Percentiles rank a stretch among this genome's conserved stretches.
Evolutionary conservation across 2,797 vertebrate species (phyloP).

Genomic region (Cirrhinus molitorella): DNA sequence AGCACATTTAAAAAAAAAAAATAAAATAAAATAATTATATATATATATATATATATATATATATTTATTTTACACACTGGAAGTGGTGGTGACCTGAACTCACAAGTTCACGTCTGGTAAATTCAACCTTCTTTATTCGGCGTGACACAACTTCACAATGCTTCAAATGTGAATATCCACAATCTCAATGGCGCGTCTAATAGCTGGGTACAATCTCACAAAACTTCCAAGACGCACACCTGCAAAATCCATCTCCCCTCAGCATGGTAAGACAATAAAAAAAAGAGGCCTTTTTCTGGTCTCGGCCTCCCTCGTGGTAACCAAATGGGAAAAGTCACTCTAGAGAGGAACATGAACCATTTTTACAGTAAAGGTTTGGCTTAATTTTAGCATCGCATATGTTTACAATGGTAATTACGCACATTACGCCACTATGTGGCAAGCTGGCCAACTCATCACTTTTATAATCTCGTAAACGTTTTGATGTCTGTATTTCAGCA

Average conservation of each 20-base stretch:
- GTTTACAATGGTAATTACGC: conserved; percentile 68
- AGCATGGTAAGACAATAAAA: conserved; percentile 58
- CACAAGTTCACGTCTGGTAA: conserved; percentile 25
- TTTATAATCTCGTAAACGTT: conserved; percentile 58
- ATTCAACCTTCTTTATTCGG: conserved; percentile 23
- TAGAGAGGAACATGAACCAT: conserved; percentile 59
- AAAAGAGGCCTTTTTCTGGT: conserved; percentile 56
- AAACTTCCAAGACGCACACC: conserved; percentile 54
- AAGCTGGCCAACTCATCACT: conserved; percentile 62
- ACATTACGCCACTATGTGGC: conserved; percentile 59
- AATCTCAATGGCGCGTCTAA: conserved; percentile 56
- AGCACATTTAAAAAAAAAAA: background rate
- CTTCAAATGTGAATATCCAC: conserved; percentile 50
- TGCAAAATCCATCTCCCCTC: conserved; percentile 64
- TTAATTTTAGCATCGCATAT: conserved; percentile 68
- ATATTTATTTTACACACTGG: background rate
- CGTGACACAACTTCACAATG: conserved; percentile 22
- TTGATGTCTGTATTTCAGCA: conserved; percentile 74
- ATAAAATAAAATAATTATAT: no score
- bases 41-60: no score
- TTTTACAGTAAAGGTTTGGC: conserved; percentile 62
- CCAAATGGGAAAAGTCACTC: conserved; percentile 61
- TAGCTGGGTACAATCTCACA: conserved; percentile 53
- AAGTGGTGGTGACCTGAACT: conserved; percentile 29
- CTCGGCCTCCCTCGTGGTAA: conserved; percentile 48